These are phyloP conservation scores for Heteromurus nitidus DNA, from an alignment of 2,888 invertebrate species.

Conservation along the genomic window DNA sequence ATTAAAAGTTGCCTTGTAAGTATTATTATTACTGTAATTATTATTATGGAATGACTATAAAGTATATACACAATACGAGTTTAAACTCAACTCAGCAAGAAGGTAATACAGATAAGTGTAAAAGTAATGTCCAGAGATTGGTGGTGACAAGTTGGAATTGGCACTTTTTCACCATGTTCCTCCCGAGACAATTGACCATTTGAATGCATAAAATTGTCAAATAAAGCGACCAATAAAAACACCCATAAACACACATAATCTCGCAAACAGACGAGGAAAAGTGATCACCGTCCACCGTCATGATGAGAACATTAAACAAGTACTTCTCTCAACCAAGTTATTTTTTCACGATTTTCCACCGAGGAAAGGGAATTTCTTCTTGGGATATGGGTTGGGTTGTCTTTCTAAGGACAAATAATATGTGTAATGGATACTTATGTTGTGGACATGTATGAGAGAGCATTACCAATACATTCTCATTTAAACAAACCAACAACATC, in stretches of 20 bases:
- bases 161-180: constrained; percentile 40
- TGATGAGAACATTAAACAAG: not conserved
- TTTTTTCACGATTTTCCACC: not conserved
- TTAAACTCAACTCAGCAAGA: not conserved
- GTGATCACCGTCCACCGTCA: not conserved
- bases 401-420: not conserved
- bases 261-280: no score
- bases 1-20: constrained; percentile 55
- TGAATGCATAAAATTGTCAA: constrained; percentile 51
- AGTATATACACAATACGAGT: constrained; percentile 27
- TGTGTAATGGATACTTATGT: no score
- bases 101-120: not conserved
- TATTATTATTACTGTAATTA: constrained; percentile 23
- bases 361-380: constrained; percentile 9
- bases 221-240: constrained; percentile 37
- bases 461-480: constrained; percentile 23
- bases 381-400: constrained; percentile 51
- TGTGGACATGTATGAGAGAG: no score
- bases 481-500: not conserved
- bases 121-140: constrained; percentile 9
- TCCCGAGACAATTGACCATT: constrained; percentile 50
- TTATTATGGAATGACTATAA: constrained; percentile 38
- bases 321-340: not conserved
- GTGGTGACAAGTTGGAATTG: constrained; percentile 46
- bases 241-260: not conserved